Evolutionary conservation across 2,797 vertebrate genomes (phyloP).

Genomic region (Champsocephalus gunnari): DNA sequence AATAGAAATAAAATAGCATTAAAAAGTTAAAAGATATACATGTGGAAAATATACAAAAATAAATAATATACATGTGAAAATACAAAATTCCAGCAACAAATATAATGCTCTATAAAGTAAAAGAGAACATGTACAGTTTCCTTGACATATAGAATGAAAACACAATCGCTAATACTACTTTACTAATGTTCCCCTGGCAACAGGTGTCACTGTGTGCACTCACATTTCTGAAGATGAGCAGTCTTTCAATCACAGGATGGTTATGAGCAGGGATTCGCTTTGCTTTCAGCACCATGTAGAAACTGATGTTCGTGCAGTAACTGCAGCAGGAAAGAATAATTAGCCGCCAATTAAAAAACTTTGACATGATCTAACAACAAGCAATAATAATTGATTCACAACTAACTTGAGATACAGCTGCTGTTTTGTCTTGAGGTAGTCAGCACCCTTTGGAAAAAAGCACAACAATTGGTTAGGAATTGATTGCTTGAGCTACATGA

Average conservation of each 20-base stretch:
- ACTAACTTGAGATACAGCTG: slow-evolving; percentile 94
- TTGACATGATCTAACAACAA: neutral
- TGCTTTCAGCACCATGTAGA: slow-evolving; percentile 95
- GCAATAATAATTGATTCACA: neutral
- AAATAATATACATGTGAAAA: too few relatives aligned
- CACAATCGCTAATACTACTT: neutral
- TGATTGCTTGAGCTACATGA: neutral
- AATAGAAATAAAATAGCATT: too few relatives aligned
- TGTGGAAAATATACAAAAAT: too few relatives aligned
- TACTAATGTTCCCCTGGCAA: neutral
- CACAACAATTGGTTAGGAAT: neutral
- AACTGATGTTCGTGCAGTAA: slow-evolving; percentile 97
- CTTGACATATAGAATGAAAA: neutral
- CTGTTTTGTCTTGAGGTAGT: slow-evolving; percentile 91
- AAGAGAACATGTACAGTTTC: neutral
- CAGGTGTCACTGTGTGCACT: slow-evolving; percentile 52
- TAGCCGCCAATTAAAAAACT: neutral
- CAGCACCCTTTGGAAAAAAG: slow-evolving; percentile 80
- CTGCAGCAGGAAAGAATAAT: slow-evolving; percentile 62
- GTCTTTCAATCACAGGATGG: slow-evolving; percentile 94
- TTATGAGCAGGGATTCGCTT: slow-evolving; percentile 89
- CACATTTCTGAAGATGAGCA: slow-evolving; percentile 92
- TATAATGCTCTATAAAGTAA: neutral
- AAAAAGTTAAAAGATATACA: too few relatives aligned
- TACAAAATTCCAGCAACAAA: too few relatives aligned